These are phyloP conservation scores for Apodemia zela DNA, from an alignment of 2,888 invertebrate genomes.

Conservation along the genomic window DNA sequence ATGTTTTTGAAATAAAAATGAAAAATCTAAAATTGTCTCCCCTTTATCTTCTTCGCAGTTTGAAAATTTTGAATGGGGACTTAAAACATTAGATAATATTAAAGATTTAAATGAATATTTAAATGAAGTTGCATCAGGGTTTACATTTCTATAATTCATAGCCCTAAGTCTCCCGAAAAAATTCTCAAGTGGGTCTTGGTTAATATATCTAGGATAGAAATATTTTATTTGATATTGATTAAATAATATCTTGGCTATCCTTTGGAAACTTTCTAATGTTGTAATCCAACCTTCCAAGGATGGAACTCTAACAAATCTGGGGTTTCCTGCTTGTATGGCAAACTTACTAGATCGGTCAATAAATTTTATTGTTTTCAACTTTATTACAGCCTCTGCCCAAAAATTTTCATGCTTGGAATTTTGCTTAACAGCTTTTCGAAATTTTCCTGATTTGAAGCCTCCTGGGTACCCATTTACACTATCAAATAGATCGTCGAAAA, in stretches of 20 bases:
- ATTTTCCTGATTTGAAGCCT: conserved; percentile 11
- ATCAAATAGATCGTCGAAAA: conserved; percentile 24
- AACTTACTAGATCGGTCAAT: conserved; percentile 14
- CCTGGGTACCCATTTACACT: conserved; percentile 22
- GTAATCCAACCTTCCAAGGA: conserved; percentile 18
- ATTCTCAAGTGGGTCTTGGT: conserved; percentile 21
- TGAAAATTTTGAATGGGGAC: conserved; percentile 8
- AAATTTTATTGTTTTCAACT: conserved; percentile 17
- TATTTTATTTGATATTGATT: conserved; percentile 17
- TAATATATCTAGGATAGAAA: conserved; percentile 16
- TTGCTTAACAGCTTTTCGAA: conserved; percentile 17
- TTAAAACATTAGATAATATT: conserved; percentile 14
- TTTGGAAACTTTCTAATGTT: conserved; percentile 19
- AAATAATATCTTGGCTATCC: conserved; percentile 20
- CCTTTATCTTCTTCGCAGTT: conserved; percentile 17
- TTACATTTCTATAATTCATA: conserved; percentile 18
- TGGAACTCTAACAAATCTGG: conserved; percentile 16
- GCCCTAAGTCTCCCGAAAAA: conserved; percentile 21
- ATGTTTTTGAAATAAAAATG: conserved; percentile 2
- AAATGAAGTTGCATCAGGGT: conserved; percentile 15
- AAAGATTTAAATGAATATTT: conserved; percentile 5
- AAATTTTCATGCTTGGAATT: conserved; percentile 16
- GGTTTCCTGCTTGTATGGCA: neutral
- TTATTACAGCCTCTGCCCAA: conserved; percentile 21
- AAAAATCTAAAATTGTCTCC: neutral